Evolutionary conservation across 2,797 vertebrate genomes (phyloP), one percentile per base, ranked within the genome.

Genomic region (Propithecus perrieri): DNA sequence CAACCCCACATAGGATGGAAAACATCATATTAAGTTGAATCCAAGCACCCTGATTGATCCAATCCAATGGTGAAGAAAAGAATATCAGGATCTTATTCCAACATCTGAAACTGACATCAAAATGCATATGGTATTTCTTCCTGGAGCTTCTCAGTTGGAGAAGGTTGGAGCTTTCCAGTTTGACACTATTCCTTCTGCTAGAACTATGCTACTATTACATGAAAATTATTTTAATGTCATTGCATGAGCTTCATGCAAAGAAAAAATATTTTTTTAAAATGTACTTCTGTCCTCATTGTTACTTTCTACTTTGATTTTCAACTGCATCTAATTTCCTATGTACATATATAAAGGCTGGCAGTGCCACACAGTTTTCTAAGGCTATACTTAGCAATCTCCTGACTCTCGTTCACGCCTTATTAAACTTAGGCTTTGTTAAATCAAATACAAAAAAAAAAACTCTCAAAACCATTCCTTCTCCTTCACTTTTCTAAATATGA

Each of bases 221-320:
- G 8, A 59, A 83, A 72, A 92, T 61, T 85, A 84, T 90, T 86
- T 87, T 93, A 91, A 76, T 76, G 46, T 75, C 87, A 91, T 6
- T 94, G 41, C 41, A 78, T 65, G n/a, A 89, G 55, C 6, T 43
- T 96, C 48, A 61, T 17, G 18, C 17, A 50, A 57, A 71, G 15
- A 50, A 75, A 35, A 83, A 18, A 28, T 46, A 10, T 38, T 76
- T 85, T 74, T 67, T 63, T 13, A 50, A 86, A 94, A 61, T 1
- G 7, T 79, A 57, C 8, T 78, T 96, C 43, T 50, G 46, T 46
- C 35, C 30, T 83, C 28, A 17, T n/a, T 43, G 12, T 41, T 71
- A 91, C 75, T 88, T 84, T 85, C 53, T 87, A 63, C 85, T 96
- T 91, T 69, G 57, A 95, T 38, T 84, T 95, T 89, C 78, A 88